phyloP scores from a whole-genome alignment of 1,140 invertebrate genomes.

The Neotoxoptera formosana region DNA sequence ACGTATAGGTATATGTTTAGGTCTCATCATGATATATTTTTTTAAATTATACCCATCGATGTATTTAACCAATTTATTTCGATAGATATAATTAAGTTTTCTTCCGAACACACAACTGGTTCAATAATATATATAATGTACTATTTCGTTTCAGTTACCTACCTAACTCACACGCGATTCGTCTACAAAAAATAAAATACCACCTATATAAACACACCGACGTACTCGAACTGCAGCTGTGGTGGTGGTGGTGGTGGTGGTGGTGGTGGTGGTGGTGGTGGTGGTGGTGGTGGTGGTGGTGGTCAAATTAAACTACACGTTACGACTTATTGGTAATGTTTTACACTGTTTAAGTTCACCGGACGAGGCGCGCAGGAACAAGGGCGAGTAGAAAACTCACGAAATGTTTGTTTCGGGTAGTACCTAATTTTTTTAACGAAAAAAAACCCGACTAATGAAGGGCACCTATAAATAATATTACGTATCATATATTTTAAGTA shows the following conservation, averaged over 20 bases:
- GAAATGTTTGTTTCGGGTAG: not conserved
- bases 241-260: no score
- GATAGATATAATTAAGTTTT: not conserved
- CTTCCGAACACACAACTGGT: not conserved
- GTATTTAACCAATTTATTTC: constrained; percentile 13
- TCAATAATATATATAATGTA: not conserved
- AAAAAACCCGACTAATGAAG: not conserved
- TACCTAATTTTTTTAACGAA: not conserved
- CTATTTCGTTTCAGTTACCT: not conserved
- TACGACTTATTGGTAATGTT: no score
- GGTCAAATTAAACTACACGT: not conserved
- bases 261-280: no score
- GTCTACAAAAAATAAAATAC: not conserved
- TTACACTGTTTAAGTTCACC: not conserved
- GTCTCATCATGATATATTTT: not conserved
- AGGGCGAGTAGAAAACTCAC: not conserved
- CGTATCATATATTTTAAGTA: no score
- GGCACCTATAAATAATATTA: not conserved
- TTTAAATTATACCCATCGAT: constrained; percentile 9
- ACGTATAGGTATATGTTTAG: not conserved
- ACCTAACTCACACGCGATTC: not conserved
- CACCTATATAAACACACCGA: not conserved
- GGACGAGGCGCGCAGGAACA: not conserved
- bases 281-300: no score
- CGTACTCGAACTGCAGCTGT: not conserved